Percentiles rank a stretch among this genome's conserved stretches.
Evolutionary conservation across 2,797 vertebrate species (phyloP).

Genomic region (Rhynchonycteris naso): DNA sequence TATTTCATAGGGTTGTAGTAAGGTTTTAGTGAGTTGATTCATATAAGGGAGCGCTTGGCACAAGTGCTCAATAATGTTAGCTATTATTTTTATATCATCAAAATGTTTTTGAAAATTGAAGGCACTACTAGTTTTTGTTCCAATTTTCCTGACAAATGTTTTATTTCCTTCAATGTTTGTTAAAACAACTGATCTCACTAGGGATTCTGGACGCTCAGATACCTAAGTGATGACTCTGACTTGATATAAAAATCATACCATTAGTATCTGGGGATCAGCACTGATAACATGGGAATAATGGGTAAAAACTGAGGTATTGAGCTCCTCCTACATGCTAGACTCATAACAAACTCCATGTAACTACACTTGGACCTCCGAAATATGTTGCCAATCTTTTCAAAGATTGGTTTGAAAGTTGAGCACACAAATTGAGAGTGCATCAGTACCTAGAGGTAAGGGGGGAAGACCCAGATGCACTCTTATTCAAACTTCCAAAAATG

Average conservation of each 20-base stretch:
- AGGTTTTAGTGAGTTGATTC: slow-evolving; percentile 41
- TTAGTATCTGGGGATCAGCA: background rate
- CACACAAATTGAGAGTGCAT: background rate
- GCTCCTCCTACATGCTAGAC: background rate
- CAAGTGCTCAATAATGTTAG: background rate
- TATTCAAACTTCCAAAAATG: background rate
- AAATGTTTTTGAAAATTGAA: slow-evolving; percentile 37
- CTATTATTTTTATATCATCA: slow-evolving; percentile 38
- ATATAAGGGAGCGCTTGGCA: background rate
- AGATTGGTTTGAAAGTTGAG: background rate
- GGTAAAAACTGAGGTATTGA: background rate
- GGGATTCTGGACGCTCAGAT: background rate
- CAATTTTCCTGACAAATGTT: background rate
- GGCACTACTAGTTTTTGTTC: background rate
- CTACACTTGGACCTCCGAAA: background rate
- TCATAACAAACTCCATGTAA: background rate
- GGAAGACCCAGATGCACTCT: background rate
- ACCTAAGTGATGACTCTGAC: slow-evolving; percentile 15
- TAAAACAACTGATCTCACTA: slow-evolving; percentile 5
- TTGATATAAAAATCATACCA: slow-evolving; percentile 16
- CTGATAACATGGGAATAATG: background rate
- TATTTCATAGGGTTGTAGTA: background rate
- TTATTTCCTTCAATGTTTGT: slow-evolving; percentile 42
- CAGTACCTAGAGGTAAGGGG: background rate
- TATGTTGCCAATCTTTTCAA: background rate